These are phyloP conservation scores for Meloidogyne exigua DNA, from an alignment of 1,140 invertebrate species.

Conservation along the genomic window DNA sequence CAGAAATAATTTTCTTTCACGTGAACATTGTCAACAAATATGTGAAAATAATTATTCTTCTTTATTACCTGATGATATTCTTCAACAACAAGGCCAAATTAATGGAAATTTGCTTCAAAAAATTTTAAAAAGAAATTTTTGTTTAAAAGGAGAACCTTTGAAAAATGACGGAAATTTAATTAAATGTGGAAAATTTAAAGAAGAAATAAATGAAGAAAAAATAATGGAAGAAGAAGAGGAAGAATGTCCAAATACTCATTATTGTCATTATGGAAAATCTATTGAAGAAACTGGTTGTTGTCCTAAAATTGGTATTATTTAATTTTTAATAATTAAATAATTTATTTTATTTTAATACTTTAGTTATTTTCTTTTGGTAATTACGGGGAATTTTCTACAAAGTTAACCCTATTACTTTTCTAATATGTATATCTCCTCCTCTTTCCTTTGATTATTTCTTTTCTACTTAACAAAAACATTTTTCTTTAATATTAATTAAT, in stretches of 20 bases:
- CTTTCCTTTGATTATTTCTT: too few relatives aligned
- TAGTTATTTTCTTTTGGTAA: too few relatives aligned
- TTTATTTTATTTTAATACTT: too few relatives aligned
- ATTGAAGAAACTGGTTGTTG: slow-evolving; percentile 55
- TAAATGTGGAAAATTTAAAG: background rate
- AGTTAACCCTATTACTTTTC: too few relatives aligned
- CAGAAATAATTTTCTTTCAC: slow-evolving; percentile 80
- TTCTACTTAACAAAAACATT: too few relatives aligned
- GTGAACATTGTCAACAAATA: slow-evolving; percentile 38
- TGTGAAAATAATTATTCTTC: slow-evolving; percentile 29
- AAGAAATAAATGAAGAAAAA: background rate
- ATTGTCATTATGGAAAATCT: slow-evolving; percentile 53
- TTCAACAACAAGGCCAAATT: background rate
- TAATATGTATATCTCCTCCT: too few relatives aligned
- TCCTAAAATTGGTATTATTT: slow-evolving; percentile 36
- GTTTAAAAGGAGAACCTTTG: slow-evolving; percentile 56
- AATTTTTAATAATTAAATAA: background rate
- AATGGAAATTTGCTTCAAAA: background rate
- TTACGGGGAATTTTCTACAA: too few relatives aligned
- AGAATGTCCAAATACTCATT: slow-evolving; percentile 44
- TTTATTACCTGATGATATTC: background rate
- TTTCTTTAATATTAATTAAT: too few relatives aligned
- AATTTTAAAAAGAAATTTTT: slow-evolving; percentile 48
- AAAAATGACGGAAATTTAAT: slow-evolving; percentile 19
- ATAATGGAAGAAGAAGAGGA: background rate